Evolutionary conservation across 2,888 invertebrate genomes (phyloP), one percentile per base, ranked within the genome.

Genomic region (Polyommatus icarus): DNA sequence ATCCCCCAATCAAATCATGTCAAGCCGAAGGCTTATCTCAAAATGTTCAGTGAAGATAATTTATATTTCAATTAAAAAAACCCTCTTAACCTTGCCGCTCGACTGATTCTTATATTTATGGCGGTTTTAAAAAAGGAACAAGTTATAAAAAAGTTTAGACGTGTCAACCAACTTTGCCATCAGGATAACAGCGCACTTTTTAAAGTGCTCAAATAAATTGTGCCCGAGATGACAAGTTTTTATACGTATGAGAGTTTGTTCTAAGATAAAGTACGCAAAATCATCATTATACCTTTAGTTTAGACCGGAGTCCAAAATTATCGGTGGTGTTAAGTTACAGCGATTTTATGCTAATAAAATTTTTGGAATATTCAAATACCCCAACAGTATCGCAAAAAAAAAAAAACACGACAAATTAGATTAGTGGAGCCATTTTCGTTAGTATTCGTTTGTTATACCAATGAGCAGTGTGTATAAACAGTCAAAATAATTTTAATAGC

Each of bases 121-220:
- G 50, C 75, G 75, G 75, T 75, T 75, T 75, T 73, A 50, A 46
- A 73, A 75, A 75, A 75, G 50, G 75, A 75, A 50, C 75, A 75
- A 75, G 75, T 75, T 75, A 75, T 75, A 75, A 75, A 67, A 73
- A 75, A 75, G 75, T 75, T 75, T 12, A 2, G 75, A 54, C 75
- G 75, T 75, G 75, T 75, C 75, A 75, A 73, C 73, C 46, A 75
- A 75, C 75, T 75, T 75, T 15, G 75, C 15, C 54, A 75, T 75
- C 75, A 50, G 46, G 54, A 54, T 75, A 75, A 75, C 75, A 75
- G 46, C 75, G 50, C 75, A 54, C 18, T 75, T 75, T 40, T 75
- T 67, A 32, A 75, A 75, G 75, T 75, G 75, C 54, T 50, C 50
- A 46, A 75, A 75, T 75, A 75, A 75, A 75, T 75, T 54, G 75